phyloP scores from a whole-genome alignment of 1,140 invertebrate species.

The Palaemon carinicauda region DNA sequence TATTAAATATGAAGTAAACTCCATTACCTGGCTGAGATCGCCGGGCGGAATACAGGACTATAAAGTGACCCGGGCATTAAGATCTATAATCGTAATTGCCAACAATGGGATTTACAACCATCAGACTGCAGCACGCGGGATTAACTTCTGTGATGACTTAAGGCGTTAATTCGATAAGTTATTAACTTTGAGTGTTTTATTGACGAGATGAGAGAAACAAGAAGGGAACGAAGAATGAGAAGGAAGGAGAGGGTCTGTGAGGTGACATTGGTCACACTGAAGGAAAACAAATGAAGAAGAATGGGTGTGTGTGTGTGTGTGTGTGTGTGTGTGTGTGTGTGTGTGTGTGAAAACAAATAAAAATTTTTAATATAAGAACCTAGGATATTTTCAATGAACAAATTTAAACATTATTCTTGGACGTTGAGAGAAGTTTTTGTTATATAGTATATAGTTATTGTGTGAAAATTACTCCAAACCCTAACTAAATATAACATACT shows the following conservation, averaged over 20 bases:
- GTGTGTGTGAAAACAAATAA: too few species aligned
- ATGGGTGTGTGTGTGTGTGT: too few species aligned
- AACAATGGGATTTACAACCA: not conserved
- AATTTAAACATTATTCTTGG: too few species aligned
- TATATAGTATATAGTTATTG: too few species aligned
- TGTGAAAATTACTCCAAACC: too few species aligned
- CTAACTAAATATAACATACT: too few species aligned
- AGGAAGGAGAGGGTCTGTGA: not conserved
- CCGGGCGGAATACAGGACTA: not conserved
- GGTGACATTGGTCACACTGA: too few species aligned
- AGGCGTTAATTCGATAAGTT: conserved; percentile 37
- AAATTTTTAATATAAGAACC: too few species aligned
- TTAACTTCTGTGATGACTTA: conserved; percentile 43
- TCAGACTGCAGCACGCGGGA: conserved; percentile 6
- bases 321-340: too few species aligned
- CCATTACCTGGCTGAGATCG: not conserved
- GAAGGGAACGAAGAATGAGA: not conserved
- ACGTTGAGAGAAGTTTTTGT: too few species aligned
- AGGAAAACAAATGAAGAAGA: too few species aligned
- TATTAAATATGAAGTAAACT: conserved; percentile 38
- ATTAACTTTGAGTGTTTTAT: not conserved
- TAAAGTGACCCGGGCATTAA: not conserved
- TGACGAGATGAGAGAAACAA: not conserved
- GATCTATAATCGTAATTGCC: not conserved
- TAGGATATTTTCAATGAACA: too few species aligned